Evolutionary conservation across 2,113 vertebrate species (phyloP).

Genomic region (Alligator sinensis): DNA sequence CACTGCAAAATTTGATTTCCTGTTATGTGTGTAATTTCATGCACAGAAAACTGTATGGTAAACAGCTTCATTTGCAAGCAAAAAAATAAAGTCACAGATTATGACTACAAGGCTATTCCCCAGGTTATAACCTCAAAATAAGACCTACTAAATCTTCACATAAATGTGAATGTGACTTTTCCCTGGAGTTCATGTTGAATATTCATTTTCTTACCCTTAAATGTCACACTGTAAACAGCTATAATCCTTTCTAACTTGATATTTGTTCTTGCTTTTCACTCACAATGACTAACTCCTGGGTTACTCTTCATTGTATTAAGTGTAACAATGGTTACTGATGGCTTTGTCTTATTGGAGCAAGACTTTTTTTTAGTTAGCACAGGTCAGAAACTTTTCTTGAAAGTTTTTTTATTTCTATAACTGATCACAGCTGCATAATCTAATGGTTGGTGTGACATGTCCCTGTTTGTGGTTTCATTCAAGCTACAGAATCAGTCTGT

Average conservation of each 20-base stretch:
- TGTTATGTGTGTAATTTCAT: background rate
- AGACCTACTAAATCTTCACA: background rate
- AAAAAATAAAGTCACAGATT: background rate
- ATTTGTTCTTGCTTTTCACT: background rate
- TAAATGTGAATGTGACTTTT: background rate
- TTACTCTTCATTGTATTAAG: conserved; percentile 1
- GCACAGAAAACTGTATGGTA: conserved; percentile 24
- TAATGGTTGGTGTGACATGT: too few species aligned
- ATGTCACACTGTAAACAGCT: background rate
- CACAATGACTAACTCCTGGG: background rate
- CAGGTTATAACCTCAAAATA: background rate
- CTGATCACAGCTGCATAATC: too few species aligned
- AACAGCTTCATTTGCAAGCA: background rate
- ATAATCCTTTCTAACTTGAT: background rate
- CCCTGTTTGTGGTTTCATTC: too few species aligned
- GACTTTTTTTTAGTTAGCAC: background rate
- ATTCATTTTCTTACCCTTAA: background rate
- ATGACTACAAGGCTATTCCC: background rate
- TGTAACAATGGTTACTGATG: background rate
- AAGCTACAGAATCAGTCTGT: background rate
- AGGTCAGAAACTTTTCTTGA: background rate
- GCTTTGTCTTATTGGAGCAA: background rate
- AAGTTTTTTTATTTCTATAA: too few species aligned
- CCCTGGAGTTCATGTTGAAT: background rate
- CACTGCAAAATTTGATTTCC: background rate